Conservation (phyloP, 1,140 invertebrate genomes). For the Drosophila carrolli region DNA sequence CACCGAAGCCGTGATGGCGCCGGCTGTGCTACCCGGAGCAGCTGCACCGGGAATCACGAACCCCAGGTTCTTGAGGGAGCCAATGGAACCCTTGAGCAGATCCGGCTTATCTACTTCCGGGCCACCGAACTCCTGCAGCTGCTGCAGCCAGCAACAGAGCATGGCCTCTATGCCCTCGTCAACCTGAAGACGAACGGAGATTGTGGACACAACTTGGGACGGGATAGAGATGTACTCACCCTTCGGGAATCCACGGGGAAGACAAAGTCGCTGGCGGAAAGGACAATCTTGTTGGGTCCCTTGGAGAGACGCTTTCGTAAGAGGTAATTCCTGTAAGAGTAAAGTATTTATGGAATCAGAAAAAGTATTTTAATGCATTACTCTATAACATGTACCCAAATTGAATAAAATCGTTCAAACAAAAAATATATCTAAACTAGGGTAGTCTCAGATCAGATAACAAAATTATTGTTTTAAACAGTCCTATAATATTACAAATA, state of each 20-base stretch:
- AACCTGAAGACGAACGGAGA: conserved; percentile 85
- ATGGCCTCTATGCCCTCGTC: conserved; percentile 93
- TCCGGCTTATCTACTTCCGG: conserved; percentile 93
- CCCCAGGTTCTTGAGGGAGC: conserved; percentile 86
- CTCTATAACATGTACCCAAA: too few relatives aligned
- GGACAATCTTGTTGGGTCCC: conserved; percentile 91
- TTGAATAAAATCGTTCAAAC: too few relatives aligned
- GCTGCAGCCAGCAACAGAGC: conserved; percentile 92
- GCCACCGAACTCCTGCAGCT: conserved; percentile 91
- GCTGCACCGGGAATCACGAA: conserved; percentile 83
- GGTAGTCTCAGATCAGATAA: too few relatives aligned
- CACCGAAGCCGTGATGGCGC: conserved; percentile 78
- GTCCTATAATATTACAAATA: too few relatives aligned
- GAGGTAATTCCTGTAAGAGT: conserved; percentile 86
- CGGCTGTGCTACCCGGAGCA: conserved; percentile 84
- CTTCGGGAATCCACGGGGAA: conserved; percentile 89
- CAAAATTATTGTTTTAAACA: too few relatives aligned
- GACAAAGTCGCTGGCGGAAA: conserved; percentile 90
- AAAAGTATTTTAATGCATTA: too few relatives aligned
- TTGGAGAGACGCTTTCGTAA: conserved; percentile 89
- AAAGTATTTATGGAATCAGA: too few relatives aligned
- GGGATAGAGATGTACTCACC: conserved; percentile 85
- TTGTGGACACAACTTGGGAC: background rate
- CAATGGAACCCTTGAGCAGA: conserved; percentile 90
- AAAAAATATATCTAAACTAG: too few relatives aligned